A percentile compares a stretch with the other conserved stretches of the same genome.
phyloP scores from a whole-genome alignment of 2,888 invertebrate genomes.

The Erpobdella octoculata region DNA sequence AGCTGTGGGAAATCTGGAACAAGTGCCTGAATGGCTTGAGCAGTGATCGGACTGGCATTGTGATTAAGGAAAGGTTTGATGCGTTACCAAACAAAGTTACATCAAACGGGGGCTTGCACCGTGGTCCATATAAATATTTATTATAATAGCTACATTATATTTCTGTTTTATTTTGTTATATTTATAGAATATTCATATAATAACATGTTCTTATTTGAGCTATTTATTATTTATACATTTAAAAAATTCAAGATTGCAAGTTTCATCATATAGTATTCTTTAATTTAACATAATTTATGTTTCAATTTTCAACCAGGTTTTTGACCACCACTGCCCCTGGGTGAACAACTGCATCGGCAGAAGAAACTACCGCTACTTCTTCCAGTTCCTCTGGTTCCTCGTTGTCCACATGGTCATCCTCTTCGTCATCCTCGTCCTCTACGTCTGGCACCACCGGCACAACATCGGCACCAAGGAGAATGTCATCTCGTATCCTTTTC shows the following conservation, averaged over 20 bases:
- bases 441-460: constrained; percentile 76
- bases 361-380: constrained; percentile 93
- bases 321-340: constrained; percentile 89
- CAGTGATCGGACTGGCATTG: no score
- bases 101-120: no score
- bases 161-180: no score
- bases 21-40: no score
- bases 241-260: neutral
- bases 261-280: neutral
- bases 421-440: constrained; percentile 83
- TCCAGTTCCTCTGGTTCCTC: constrained; percentile 91
- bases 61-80: no score
- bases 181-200: no score
- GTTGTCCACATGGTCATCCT: constrained; percentile 96
- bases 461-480: constrained; percentile 61
- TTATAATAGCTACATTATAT: no score
- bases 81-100: no score
- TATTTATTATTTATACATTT: neutral
- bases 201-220: neutral
- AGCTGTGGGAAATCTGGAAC: no score
- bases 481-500: constrained; percentile 55
- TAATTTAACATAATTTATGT: neutral
- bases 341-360: constrained; percentile 64
- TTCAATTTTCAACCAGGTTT: constrained; percentile 86
- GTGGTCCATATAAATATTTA: no score